phyloP scores from a whole-genome alignment of 2,797 vertebrate genomes.

The Sebastes itinus region DNA sequence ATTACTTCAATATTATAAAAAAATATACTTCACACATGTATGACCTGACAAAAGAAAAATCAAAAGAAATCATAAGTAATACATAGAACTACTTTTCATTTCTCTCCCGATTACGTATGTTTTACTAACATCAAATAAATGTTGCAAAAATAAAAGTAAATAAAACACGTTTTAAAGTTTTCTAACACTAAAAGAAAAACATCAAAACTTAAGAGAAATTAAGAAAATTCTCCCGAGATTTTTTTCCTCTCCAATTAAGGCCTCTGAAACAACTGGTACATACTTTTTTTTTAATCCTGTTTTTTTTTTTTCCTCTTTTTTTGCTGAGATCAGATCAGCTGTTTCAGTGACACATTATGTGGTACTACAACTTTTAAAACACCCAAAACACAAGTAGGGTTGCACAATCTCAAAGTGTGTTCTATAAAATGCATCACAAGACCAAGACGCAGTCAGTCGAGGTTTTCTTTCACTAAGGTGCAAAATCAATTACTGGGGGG shows the following conservation, averaged over 20 bases:
- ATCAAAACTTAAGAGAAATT: slow-evolving; percentile 66
- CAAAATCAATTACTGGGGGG: slow-evolving; percentile 74
- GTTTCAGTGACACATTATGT: slow-evolving; percentile 78
- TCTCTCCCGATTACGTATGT: slow-evolving; percentile 66
- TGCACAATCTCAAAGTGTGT: slow-evolving; percentile 90
- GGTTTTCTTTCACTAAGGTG: slow-evolving; percentile 83
- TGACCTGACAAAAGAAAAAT: slow-evolving; percentile 72
- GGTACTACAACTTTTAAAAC: slow-evolving; percentile 87
- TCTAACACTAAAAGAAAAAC: slow-evolving; percentile 68
- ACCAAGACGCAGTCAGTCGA: slow-evolving; percentile 89
- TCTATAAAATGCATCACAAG: slow-evolving; percentile 91
- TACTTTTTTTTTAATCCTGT: background rate
- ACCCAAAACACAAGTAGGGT: slow-evolving; percentile 90
- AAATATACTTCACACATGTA: slow-evolving; percentile 82
- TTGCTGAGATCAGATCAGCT: slow-evolving; percentile 60
- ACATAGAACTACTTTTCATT: slow-evolving; percentile 71
- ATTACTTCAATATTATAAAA: slow-evolving; percentile 83
- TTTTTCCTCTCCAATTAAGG: slow-evolving; percentile 70
- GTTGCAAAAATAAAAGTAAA: slow-evolving; percentile 75
- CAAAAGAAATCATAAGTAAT: slow-evolving; percentile 68
- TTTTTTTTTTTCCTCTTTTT: background rate
- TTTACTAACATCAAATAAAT: slow-evolving; percentile 72
- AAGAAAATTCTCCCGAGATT: slow-evolving; percentile 70
- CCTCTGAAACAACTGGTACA: slow-evolving; percentile 76
- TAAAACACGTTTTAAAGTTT: slow-evolving; percentile 71